Evolutionary conservation across 2,797 vertebrate species (phyloP), one percentile per base, ranked within the genome.

Genomic region (Microtus agrestis): DNA sequence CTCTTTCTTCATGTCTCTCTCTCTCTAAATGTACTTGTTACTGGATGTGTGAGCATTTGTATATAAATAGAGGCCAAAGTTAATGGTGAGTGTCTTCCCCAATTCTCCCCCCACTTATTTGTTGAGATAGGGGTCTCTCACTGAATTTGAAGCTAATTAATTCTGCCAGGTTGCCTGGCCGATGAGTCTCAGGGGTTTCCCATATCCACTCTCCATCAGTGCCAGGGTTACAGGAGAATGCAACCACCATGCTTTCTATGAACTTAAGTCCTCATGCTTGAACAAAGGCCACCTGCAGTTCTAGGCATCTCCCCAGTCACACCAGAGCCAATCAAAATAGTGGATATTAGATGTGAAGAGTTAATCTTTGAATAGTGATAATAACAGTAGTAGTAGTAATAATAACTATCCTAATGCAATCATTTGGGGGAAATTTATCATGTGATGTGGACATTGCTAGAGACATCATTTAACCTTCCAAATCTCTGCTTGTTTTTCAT

Each of bases 391-490:
- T 34, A 63, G 29, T 15, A 59, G 37, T 25, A 61, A 6, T n/a
- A 21, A 17, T 48, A 79, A 31, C 37, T 14, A 79, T 56, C 17
- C 27, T 4, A 93, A 34, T 37, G 80, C 29, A 31, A n/a, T 37
- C 8, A 77, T 91, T 89, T 65, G 54, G n/a, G 93, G 51, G 84
- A 40, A 13, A 65, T 79, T 78, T 63, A 74, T 71, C 40, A 40
- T 54, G 48, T 82, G 21, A 6, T 56, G 10, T 67, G 9, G 34
- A 71, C 0, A 65, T 14, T 87, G 46, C 2, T 7, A 85, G 51
- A 34, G n/a, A n/a, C n/a, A 31, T 48, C 15, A 76, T 54, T 86
- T 59, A 89, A 92, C 37, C 2, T 86, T 95, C 59, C 5, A 67
- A 8, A 34, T 90, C 7, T 74, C 51, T 56, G n/a, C 5, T 61